Conservation (phyloP, 2,888 invertebrate genomes). For the Galeopsomyia nigrocyanea region DNA sequence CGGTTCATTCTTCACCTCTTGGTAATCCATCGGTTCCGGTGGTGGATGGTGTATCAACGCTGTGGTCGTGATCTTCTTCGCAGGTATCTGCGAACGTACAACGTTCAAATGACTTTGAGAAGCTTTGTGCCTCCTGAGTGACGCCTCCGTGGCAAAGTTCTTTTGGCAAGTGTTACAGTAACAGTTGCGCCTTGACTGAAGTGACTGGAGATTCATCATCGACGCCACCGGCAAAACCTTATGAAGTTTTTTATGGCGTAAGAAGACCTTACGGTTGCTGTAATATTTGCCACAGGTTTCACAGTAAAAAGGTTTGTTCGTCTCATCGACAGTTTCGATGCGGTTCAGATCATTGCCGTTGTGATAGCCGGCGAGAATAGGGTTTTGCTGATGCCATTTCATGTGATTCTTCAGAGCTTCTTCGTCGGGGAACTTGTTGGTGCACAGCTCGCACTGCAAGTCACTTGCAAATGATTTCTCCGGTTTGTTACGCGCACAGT, state of each 20-base stretch:
- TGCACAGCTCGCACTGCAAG: conserved; percentile 69
- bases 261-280: conserved; percentile 73
- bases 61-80: conserved; percentile 42
- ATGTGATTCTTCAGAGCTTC: conserved; percentile 69
- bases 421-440: conserved; percentile 69
- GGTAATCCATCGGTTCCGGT: background rate
- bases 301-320: conserved; percentile 70
- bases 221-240: conserved; percentile 48
- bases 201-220: conserved; percentile 53
- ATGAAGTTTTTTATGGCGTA: conserved; percentile 73
- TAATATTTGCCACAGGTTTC: conserved; percentile 77
- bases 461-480: conserved; percentile 56
- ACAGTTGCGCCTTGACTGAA: conserved; percentile 45
- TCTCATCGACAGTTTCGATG: conserved; percentile 44
- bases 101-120: conserved; percentile 47
- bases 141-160: conserved; percentile 66
- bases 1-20: conserved; percentile 1
- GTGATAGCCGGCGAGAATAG: conserved; percentile 56
- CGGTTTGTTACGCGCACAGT: conserved; percentile 69
- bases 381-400: conserved; percentile 69
- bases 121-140: conserved; percentile 66
- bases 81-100: conserved; percentile 3
- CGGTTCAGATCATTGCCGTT: conserved; percentile 22
- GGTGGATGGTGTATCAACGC: conserved; percentile 48
- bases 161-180: conserved; percentile 68